Conservation (phyloP, 2,113 vertebrate genomes). For the Hemibagrus wyckioides region DNA sequence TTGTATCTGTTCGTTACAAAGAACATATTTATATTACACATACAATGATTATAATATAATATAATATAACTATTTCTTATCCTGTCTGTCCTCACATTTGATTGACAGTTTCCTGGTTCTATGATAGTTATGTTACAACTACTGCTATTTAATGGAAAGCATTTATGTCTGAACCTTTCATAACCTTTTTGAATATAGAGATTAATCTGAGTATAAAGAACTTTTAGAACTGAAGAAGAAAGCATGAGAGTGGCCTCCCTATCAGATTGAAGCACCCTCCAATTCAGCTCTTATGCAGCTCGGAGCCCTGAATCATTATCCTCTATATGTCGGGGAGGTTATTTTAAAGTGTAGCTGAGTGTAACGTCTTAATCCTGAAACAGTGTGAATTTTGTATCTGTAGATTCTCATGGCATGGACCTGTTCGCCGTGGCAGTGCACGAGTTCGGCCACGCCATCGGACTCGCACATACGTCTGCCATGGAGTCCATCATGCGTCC, state of each 20-base stretch:
- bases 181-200: slow-evolving; percentile 59
- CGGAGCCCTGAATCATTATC: slow-evolving; percentile 7
- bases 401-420: slow-evolving; percentile 89
- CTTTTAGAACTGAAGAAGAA: slow-evolving; percentile 22
- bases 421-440: slow-evolving; percentile 95
- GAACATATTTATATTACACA: background rate
- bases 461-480: slow-evolving; percentile 88
- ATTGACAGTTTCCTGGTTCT: slow-evolving; percentile 65
- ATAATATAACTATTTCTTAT: background rate
- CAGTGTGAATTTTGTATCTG: slow-evolving; percentile 7
- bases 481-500: slow-evolving; percentile 93
- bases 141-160: slow-evolving; percentile 61
- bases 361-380: background rate
- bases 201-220: slow-evolving; percentile 47
- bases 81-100: slow-evolving; percentile 50
- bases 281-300: slow-evolving; percentile 6
- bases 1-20: background rate
- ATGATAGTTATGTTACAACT: slow-evolving; percentile 63
- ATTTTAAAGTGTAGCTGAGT: background rate
- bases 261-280: slow-evolving; percentile 17
- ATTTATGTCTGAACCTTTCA: slow-evolving; percentile 60
- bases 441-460: slow-evolving; percentile 95
- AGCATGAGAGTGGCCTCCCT: background rate
- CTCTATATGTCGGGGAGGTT: background rate
- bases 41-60: background rate